Evolutionary conservation across 2,888 invertebrate species (phyloP).

Genomic region (Ectropis crepuscularia): DNA sequence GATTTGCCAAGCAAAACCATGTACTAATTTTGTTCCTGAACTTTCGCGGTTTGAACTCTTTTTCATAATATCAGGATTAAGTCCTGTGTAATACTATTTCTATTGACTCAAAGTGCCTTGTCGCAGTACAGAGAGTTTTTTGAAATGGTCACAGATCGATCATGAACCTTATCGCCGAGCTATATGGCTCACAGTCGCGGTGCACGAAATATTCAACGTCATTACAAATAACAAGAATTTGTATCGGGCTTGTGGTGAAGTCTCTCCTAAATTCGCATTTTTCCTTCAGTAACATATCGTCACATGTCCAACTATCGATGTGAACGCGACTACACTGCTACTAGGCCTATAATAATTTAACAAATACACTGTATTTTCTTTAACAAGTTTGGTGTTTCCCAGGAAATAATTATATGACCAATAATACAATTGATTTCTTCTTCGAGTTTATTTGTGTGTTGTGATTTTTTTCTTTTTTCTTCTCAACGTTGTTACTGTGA

Average conservation of each 20-base stretch:
- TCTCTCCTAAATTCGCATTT: neutral
- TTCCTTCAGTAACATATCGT: slow-evolving; percentile 1
- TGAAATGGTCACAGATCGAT: no score
- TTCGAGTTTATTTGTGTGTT: slow-evolving; percentile 38
- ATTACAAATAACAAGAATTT: no score
- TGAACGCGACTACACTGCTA: neutral
- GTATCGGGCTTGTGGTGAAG: neutral
- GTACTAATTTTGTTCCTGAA: no score
- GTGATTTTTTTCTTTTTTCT: slow-evolving; percentile 31
- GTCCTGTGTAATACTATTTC: no score
- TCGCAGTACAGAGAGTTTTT: no score
- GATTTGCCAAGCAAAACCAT: no score
- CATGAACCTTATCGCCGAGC: no score
- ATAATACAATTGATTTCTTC: neutral
- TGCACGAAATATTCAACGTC: no score
- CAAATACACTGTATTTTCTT: slow-evolving; percentile 26
- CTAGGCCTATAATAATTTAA: slow-evolving; percentile 18
- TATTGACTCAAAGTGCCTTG: no score
- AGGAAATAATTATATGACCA: slow-evolving; percentile 4
- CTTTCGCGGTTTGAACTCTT: no score
- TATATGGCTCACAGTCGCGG: no score
- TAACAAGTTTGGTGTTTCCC: slow-evolving; percentile 26
- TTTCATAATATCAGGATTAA: no score
- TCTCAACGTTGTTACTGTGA: slow-evolving; percentile 21
- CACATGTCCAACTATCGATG: neutral